phyloP scores from a whole-genome alignment of 2,888 invertebrate genomes.

The Helicoverpa assulta region DNA sequence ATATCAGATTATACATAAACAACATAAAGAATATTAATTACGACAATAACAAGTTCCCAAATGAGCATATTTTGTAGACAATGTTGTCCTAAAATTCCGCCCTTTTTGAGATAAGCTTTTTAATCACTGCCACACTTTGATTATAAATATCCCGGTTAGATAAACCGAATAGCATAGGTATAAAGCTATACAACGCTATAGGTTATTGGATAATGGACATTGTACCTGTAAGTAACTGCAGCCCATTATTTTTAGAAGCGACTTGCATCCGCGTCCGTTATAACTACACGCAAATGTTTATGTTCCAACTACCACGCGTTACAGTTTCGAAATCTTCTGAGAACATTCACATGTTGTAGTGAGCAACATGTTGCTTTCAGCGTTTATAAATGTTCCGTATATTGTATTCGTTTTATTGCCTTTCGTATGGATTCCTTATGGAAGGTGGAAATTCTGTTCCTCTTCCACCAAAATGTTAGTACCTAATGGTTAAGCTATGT shows the following conservation, averaged over 20 bases:
- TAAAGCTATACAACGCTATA: conserved; percentile 23
- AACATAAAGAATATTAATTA: too few species aligned
- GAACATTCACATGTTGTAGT: conserved; percentile 72
- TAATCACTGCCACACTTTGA: conserved; percentile 45
- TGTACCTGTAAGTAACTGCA: conserved; percentile 69
- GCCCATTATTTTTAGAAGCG: conserved; percentile 77
- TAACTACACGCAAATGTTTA: conserved; percentile 84
- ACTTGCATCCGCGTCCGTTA: conserved; percentile 82
- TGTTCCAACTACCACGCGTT: conserved; percentile 80
- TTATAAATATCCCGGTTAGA: conserved; percentile 39
- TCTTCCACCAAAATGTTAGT: not conserved
- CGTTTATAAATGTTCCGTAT: conserved; percentile 37
- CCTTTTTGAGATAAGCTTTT: conserved; percentile 34
- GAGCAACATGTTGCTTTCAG: conserved; percentile 58
- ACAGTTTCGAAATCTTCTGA: conserved; percentile 82
- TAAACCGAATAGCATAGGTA: conserved; percentile 46
- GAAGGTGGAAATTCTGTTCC: not conserved
- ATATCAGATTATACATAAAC: too few species aligned
- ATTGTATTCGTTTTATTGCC: conserved; percentile 32
- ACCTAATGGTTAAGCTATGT: not conserved
- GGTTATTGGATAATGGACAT: conserved; percentile 50
- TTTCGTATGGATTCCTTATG: conserved; percentile 12
- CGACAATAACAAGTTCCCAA: too few species aligned
- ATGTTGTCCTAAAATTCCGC: conserved; percentile 2
- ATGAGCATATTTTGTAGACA: too few species aligned